phyloP scores from a whole-genome alignment of 2,888 invertebrate species.

The Drosophila bunnanda region DNA sequence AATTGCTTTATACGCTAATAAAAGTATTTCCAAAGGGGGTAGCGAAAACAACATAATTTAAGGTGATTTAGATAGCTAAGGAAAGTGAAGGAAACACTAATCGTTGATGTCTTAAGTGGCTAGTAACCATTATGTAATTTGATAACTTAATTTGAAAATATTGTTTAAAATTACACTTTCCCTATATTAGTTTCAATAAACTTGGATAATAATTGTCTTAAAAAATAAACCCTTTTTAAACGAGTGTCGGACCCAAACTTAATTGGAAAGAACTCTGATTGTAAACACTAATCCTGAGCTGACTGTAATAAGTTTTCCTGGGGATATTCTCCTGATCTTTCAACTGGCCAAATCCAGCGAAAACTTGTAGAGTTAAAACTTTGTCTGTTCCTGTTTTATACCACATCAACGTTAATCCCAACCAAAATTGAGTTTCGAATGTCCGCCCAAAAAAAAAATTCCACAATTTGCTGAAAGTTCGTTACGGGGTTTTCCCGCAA shows the following conservation, averaged over 20 bases:
- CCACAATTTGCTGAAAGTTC: slow-evolving; percentile 61
- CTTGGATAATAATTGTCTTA: background rate
- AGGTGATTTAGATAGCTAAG: slow-evolving; percentile 35
- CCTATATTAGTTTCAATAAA: background rate
- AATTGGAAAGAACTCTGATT: background rate
- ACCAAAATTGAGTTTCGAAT: slow-evolving; percentile 72
- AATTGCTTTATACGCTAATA: slow-evolving; percentile 71
- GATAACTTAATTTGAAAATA: background rate
- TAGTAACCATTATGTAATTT: background rate
- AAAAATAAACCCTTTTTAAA: background rate
- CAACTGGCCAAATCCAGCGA: slow-evolving; percentile 7
- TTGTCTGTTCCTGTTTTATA: slow-evolving; percentile 60
- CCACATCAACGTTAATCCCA: slow-evolving; percentile 76
- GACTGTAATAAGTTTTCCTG: background rate
- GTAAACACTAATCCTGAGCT: background rate
- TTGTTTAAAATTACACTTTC: background rate
- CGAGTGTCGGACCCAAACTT: background rate
- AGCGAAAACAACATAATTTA: slow-evolving; percentile 52
- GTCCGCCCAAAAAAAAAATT: slow-evolving; percentile 49
- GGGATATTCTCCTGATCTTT: slow-evolving; percentile 10
- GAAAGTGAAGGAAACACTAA: slow-evolving; percentile 11
- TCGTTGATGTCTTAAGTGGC: background rate
- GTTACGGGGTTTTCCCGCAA: slow-evolving; percentile 11
- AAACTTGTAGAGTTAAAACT: slow-evolving; percentile 50
- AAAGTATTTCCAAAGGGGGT: slow-evolving; percentile 54